Evolutionary conservation across 2,113 vertebrate genomes (phyloP).

Genomic region (Laticauda laticaudata): DNA sequence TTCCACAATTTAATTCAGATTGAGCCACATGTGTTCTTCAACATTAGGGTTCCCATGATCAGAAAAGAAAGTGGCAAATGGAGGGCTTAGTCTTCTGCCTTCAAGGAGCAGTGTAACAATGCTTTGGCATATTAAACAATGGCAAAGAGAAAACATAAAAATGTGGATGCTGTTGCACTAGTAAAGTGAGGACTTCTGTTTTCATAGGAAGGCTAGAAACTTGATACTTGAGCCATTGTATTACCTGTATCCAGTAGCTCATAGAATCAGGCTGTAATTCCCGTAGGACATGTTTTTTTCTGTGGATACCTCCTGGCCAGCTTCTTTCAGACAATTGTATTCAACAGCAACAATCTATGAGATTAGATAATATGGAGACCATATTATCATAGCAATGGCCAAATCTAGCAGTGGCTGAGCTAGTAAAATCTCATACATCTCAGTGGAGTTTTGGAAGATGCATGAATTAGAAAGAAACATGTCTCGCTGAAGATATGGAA

Average conservation of each 20-base stretch:
- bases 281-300: not conserved
- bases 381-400: not conserved
- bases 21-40: not conserved
- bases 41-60: not conserved
- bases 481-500: not conserved
- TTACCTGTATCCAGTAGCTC: not conserved
- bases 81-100: not conserved
- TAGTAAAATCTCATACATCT: not conserved
- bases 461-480: not conserved
- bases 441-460: not conserved
- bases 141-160: not conserved
- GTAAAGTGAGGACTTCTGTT: not conserved
- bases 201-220: not conserved
- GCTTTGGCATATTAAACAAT: not conserved
- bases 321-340: not conserved
- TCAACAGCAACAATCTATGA: not conserved
- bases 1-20: not conserved
- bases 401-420: not conserved
- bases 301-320: not conserved
- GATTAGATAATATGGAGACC: not conserved
- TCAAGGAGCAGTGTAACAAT: not conserved
- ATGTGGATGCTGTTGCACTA: not conserved
- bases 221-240: not conserved
- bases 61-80: not conserved
- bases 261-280: constrained; percentile 2